Evolutionary conservation across 2,888 invertebrate species (phyloP).

Genomic region (Euplagia quadripunctaria): DNA sequence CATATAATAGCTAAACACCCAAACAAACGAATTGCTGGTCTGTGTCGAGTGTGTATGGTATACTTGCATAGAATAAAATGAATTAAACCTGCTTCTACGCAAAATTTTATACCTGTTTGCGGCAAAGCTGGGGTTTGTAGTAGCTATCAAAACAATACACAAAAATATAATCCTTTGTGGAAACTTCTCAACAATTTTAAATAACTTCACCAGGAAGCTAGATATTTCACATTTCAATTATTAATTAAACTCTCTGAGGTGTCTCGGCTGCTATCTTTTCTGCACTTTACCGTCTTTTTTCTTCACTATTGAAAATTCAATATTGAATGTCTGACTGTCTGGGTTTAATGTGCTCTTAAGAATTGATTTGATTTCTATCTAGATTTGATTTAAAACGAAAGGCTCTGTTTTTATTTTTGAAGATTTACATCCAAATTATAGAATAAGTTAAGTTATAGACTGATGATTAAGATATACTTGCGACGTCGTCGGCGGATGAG

Average conservation of each 20-base stretch:
- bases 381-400: conserved; percentile 2
- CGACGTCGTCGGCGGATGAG: too few species aligned
- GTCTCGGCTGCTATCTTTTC: conserved; percentile 19
- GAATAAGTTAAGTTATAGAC: too few species aligned
- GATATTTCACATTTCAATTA: conserved; percentile 52
- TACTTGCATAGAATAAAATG: too few species aligned
- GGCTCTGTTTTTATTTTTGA: neutral
- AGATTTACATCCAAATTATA: neutral
- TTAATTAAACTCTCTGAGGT: conserved; percentile 44
- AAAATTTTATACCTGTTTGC: neutral
- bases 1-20: too few species aligned
- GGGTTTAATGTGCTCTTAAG: conserved; percentile 9
- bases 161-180: conserved; percentile 19
- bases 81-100: neutral
- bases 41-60: too few species aligned
- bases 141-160: conserved; percentile 14
- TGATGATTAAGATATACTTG: too few species aligned
- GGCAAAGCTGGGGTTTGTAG: neutral
- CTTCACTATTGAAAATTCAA: conserved; percentile 19
- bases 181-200: conserved; percentile 29
- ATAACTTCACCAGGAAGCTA: conserved; percentile 10
- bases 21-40: too few species aligned
- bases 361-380: conserved; percentile 11
- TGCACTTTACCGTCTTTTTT: conserved; percentile 7
- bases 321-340: conserved; percentile 21